These are phyloP conservation scores for Drosophila malerkotliana DNA, from an alignment of 1,140 invertebrate species.

Conservation along the genomic window DNA sequence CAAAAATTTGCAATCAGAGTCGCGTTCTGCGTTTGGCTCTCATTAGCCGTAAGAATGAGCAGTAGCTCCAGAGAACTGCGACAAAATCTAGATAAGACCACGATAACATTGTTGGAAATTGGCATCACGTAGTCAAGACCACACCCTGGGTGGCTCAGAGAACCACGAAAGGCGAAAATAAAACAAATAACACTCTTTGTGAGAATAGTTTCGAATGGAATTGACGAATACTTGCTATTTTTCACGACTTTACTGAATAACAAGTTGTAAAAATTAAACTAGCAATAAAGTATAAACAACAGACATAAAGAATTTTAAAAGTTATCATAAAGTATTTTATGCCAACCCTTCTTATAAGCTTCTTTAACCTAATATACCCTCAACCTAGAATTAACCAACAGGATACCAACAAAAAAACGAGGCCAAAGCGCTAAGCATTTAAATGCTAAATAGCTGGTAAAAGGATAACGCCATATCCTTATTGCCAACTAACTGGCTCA, in stretches of 20 bases:
- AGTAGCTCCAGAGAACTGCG: slow-evolving; percentile 8
- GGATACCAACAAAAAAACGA: slow-evolving; percentile 25
- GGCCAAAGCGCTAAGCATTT: slow-evolving; percentile 67
- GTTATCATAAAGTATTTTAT: not conserved
- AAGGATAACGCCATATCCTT: slow-evolving; percentile 78
- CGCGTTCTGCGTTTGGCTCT: slow-evolving; percentile 7
- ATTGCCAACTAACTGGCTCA: slow-evolving; percentile 67
- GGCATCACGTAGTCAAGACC: slow-evolving; percentile 50
- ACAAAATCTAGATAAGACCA: slow-evolving; percentile 44
- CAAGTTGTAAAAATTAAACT: not conserved
- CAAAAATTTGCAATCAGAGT: slow-evolving; percentile 5
- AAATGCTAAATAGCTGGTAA: slow-evolving; percentile 82
- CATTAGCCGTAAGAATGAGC: slow-evolving; percentile 35
- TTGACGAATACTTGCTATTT: not conserved
- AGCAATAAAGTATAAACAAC: not conserved
- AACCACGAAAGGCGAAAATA: not conserved
- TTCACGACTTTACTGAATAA: not conserved
- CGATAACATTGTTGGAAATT: slow-evolving; percentile 55
- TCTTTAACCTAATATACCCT: not conserved
- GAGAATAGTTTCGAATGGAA: not conserved
- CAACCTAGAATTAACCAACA: not conserved
- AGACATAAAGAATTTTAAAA: not conserved
- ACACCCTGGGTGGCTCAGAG: not conserved
- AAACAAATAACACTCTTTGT: not conserved
- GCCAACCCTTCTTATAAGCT: not conserved